phyloP scores from a whole-genome alignment of 2,888 invertebrate species.

The Drosophila algonquin region DNA sequence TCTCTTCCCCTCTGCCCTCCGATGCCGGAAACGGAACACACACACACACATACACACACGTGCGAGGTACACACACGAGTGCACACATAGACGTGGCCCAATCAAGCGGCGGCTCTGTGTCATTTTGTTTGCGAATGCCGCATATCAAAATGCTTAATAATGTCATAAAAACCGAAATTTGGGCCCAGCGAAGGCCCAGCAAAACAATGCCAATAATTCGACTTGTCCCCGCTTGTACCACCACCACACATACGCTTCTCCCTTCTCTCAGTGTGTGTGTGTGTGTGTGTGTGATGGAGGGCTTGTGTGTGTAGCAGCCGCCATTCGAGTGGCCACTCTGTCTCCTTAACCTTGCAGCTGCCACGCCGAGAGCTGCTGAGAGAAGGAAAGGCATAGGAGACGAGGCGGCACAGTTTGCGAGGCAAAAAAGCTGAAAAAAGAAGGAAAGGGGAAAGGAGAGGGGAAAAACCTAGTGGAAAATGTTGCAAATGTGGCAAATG shows the following conservation, averaged over 20 bases:
- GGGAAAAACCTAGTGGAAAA: constrained; percentile 9
- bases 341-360: constrained; percentile 42
- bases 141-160: constrained; percentile 64
- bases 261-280: constrained; percentile 17
- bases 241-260: background rate
- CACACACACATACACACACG: background rate
- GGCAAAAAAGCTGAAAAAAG: background rate
- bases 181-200: constrained; percentile 22
- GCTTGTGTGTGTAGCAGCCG: constrained; percentile 39
- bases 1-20: constrained; percentile 19
- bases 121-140: constrained; percentile 42
- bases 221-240: constrained; percentile 9
- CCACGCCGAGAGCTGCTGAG: background rate
- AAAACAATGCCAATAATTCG: constrained; percentile 25
- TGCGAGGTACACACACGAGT: background rate
- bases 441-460: too few relatives aligned
- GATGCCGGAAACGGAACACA: constrained; percentile 34
- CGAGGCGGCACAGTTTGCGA: too few relatives aligned
- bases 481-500: background rate
- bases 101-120: constrained; percentile 23
- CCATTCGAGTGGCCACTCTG: constrained; percentile 62
- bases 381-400: too few relatives aligned
- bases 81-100: constrained; percentile 8
- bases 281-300: constrained; percentile 2
- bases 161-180: constrained; percentile 55